Evolutionary conservation across 2,113 vertebrate species (phyloP).

Genomic region (Halichoerus grypus): DNA sequence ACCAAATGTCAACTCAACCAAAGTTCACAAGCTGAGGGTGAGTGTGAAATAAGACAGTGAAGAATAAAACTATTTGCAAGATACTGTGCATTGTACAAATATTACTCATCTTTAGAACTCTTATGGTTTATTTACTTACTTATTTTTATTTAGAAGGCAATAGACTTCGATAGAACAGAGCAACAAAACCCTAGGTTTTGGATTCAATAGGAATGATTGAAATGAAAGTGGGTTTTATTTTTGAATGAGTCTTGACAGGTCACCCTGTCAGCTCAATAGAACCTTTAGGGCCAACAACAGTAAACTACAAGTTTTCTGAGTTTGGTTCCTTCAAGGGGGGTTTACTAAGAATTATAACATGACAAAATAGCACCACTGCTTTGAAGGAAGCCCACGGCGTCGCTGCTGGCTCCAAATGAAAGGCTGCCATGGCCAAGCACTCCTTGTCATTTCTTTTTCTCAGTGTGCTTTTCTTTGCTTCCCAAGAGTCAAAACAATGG

Average conservation of each 20-base stretch:
- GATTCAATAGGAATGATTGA: background rate
- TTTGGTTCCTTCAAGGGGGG: background rate
- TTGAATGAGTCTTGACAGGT: conserved; percentile 37
- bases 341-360: conserved; percentile 41
- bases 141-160: background rate
- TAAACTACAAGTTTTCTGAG: conserved; percentile 30
- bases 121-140: background rate
- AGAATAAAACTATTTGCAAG: background rate
- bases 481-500: conserved; percentile 77
- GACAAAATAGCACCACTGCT: conserved; percentile 49
- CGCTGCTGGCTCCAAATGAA: conserved; percentile 33
- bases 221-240: background rate
- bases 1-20: background rate
- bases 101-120: background rate
- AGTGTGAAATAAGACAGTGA: background rate
- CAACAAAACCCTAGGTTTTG: background rate
- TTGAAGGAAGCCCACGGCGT: conserved; percentile 15
- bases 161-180: background rate
- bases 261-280: background rate
- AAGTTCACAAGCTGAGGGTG: background rate
- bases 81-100: background rate
- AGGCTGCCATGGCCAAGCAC: background rate
- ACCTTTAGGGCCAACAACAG: background rate
- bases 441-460: conserved; percentile 67
- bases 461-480: conserved; percentile 69